Evolutionary conservation across 2,888 invertebrate genomes (phyloP).

Genomic region (Nineta flava): DNA sequence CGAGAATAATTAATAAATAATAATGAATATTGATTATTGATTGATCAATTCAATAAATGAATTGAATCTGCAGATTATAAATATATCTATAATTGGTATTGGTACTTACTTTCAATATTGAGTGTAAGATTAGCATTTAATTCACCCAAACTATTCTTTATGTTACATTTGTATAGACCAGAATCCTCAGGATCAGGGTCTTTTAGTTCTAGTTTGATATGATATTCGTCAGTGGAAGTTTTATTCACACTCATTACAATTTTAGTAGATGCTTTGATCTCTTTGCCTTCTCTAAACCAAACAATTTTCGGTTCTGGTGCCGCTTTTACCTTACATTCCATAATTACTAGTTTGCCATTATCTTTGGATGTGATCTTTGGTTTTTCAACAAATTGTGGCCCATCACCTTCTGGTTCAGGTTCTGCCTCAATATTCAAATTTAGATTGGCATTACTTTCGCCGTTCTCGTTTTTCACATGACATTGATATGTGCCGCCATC

Average conservation of each 20-base stretch:
- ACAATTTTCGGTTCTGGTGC: slow-evolving; percentile 65
- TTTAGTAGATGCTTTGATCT: slow-evolving; percentile 67
- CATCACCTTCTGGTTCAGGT: slow-evolving; percentile 83
- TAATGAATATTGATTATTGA: slow-evolving; percentile 6
- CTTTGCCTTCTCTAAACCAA: slow-evolving; percentile 68
- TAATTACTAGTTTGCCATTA: slow-evolving; percentile 67
- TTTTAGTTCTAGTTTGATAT: slow-evolving; percentile 70
- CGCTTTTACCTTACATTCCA: slow-evolving; percentile 78
- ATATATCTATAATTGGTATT: too few species aligned
- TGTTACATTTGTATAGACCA: slow-evolving; percentile 95
- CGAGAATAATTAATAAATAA: too few species aligned
- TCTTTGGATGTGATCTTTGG: slow-evolving; percentile 74
- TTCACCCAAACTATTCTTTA: slow-evolving; percentile 91
- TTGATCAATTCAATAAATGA: not conserved
- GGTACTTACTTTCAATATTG: slow-evolving; percentile 87
- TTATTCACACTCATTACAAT: slow-evolving; percentile 56
- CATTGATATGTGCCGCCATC: slow-evolving; percentile 86
- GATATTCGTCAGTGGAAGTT: slow-evolving; percentile 51
- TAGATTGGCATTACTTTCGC: slow-evolving; percentile 92
- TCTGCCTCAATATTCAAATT: slow-evolving; percentile 95
- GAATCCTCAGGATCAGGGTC: slow-evolving; percentile 93
- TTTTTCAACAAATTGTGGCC: slow-evolving; percentile 87
- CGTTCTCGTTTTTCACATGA: slow-evolving; percentile 87
- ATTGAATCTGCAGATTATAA: not conserved
- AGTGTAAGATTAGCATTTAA: slow-evolving; percentile 92